Evolutionary conservation across 2,113 vertebrate species (phyloP), one percentile per base, ranked within the genome.

Genomic region (Pollachius pollachius): DNA sequence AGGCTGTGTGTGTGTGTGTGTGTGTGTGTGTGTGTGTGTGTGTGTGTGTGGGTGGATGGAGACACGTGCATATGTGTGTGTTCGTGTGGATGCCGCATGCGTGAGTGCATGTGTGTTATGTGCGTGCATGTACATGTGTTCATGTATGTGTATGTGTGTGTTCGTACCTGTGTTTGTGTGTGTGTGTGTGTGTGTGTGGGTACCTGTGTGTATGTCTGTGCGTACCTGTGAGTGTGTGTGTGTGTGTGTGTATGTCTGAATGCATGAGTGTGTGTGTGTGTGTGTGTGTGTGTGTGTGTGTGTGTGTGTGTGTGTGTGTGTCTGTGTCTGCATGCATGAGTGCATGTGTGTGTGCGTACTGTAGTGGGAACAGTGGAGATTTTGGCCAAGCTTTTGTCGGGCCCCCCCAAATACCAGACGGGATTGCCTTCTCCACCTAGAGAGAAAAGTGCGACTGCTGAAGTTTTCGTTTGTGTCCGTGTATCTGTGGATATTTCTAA

Each of bases 1-100:
- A 1, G 41, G 1, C 3, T 62, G 70, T 68, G 73, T 56, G 48
- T 18, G 72, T 70, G 65, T 27, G 77, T 54, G 19, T 27, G 70
- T 76, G 75, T 77, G 65, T 79, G 85, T 81, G 85, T 74, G 75
- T 72, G 80, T 74, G 80, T 82, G 52, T 57, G 66, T 68, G 54
- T 17, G 21, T 21, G 11, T 52, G 48, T 54, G 65, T 48, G 17
- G 1, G 17, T 65, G 64, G 18, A 37, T 15, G 52, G 67, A 13
- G 57, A 48, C 16, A 54, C 3, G 41, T 13, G 41, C 41, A 13
- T 48, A 13, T 12, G 41, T 48, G 41, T 48, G 12, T 48, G 41
- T 48, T 1, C 12, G 41, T 13, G 41, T 48, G 41, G 30, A 30
- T 30, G 30, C 5, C 30, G 41, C 41, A 13, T 48, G 41, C 11